A percentile compares a stretch with the other conserved stretches of the same genome.
phyloP scores from a whole-genome alignment of 1,140 invertebrate species.

The Conus ventricosus region DNA sequence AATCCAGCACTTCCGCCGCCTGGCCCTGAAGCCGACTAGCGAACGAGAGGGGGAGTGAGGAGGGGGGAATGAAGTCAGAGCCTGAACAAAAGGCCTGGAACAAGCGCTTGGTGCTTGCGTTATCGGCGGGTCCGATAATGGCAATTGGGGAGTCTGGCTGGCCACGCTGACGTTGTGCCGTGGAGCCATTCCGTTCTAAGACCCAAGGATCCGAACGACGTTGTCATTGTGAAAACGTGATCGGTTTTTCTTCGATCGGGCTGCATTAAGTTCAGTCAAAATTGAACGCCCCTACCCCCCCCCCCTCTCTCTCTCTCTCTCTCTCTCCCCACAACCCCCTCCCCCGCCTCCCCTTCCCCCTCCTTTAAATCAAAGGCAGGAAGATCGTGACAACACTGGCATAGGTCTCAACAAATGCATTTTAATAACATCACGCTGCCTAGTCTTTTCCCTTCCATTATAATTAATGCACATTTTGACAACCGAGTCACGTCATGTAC shows the following conservation, averaged over 20 bases:
- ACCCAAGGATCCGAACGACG: too few species aligned
- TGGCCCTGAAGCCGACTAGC: background rate
- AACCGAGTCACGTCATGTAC: too few species aligned
- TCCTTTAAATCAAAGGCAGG: background rate
- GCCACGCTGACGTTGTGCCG: background rate
- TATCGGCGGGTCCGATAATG: background rate
- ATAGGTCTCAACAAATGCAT: too few species aligned
- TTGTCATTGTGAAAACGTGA: too few species aligned
- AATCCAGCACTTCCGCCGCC: background rate
- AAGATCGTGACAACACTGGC: too few species aligned
- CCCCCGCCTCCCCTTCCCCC: background rate
- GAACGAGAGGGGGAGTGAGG: background rate
- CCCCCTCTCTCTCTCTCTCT: conserved; percentile 7
- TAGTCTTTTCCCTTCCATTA: too few species aligned
- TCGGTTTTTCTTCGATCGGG: too few species aligned
- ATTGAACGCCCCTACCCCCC: background rate
- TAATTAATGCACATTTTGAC: too few species aligned
- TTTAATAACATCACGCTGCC: too few species aligned
- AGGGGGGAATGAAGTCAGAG: background rate
- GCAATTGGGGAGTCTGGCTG: background rate
- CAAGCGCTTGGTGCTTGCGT: too few species aligned
- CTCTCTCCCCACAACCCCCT: background rate
- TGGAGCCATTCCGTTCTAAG: too few species aligned
- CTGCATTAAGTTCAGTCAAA: too few species aligned
- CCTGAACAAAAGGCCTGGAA: background rate